phyloP scores from a whole-genome alignment of 2,113 vertebrate species.

The Eleginops maclovinus region DNA sequence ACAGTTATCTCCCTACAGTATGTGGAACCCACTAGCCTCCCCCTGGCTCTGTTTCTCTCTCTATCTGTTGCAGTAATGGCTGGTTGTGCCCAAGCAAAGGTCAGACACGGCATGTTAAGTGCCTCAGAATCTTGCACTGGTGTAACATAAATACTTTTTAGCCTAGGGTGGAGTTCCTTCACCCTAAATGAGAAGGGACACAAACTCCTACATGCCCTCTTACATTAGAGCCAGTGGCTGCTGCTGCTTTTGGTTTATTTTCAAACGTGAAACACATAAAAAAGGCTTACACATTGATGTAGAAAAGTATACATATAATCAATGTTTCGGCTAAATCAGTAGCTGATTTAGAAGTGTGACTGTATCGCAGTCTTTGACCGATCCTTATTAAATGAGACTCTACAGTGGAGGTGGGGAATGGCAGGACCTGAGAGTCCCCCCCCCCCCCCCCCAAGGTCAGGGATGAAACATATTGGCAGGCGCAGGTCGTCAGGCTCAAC shows the following conservation, averaged over 20 bases:
- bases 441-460: constrained; percentile 61
- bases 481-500: constrained; percentile 67
- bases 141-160: constrained; percentile 68
- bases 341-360: constrained; percentile 17
- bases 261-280: background rate
- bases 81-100: constrained; percentile 71
- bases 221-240: constrained; percentile 41
- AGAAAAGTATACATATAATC: background rate
- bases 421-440: background rate
- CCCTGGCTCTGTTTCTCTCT: constrained; percentile 62
- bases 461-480: constrained; percentile 63
- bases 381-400: constrained; percentile 28
- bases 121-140: constrained; percentile 63
- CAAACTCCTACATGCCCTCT: constrained; percentile 11
- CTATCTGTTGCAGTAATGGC: constrained; percentile 66
- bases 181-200: constrained; percentile 21
- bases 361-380: constrained; percentile 9
- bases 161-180: constrained; percentile 37
- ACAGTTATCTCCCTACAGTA: constrained; percentile 15
- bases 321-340: constrained; percentile 33
- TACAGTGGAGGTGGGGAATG: constrained; percentile 9
- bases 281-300: background rate
- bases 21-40: constrained; percentile 48
- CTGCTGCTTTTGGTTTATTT: constrained; percentile 28
- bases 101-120: constrained; percentile 81